These are phyloP conservation scores for Apis florea DNA, from an alignment of 1,140 invertebrate genomes.

Conservation along the genomic window DNA sequence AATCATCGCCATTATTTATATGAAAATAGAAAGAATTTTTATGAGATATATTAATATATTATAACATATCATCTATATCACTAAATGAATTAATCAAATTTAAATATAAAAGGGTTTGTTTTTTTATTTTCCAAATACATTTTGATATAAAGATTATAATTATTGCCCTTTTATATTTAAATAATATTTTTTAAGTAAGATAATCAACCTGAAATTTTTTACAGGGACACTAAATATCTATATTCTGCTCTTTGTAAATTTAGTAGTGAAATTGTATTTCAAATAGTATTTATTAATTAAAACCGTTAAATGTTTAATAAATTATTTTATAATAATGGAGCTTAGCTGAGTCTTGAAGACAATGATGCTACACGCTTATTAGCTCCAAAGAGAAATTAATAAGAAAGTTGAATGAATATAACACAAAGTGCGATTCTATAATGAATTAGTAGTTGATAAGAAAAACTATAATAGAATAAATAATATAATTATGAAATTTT, in stretches of 20 bases:
- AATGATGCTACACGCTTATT: constrained; percentile 78
- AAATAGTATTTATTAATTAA: constrained; percentile 71
- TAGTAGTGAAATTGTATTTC: constrained; percentile 64
- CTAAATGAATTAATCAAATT: constrained; percentile 10
- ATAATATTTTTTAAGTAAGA: constrained; percentile 41
- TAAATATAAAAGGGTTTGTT: constrained; percentile 35
- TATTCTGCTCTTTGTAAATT: constrained; percentile 68
- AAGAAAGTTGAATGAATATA: constrained; percentile 62
- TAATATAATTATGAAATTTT: constrained; percentile 31
- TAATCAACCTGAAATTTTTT: constrained; percentile 50
- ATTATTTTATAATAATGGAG: constrained; percentile 68
- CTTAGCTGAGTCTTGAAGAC: constrained; percentile 72
- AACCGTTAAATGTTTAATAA: constrained; percentile 67
- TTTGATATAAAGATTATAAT: constrained; percentile 46
- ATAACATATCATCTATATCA: constrained; percentile 49
- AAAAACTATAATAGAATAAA: constrained; percentile 41
- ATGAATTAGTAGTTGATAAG: constrained; percentile 50
- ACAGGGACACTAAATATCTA: constrained; percentile 55
- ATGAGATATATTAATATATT: constrained; percentile 12
- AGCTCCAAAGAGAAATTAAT: constrained; percentile 68
- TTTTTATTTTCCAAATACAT: constrained; percentile 21
- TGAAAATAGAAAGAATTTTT: constrained; percentile 6
- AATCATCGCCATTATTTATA: constrained; percentile 4
- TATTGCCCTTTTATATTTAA: constrained; percentile 39
- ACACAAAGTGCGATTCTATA: constrained; percentile 75